Base-by-base conservation (phyloP, 2,888 invertebrate genomes). In the Volucella inanis region DNA sequence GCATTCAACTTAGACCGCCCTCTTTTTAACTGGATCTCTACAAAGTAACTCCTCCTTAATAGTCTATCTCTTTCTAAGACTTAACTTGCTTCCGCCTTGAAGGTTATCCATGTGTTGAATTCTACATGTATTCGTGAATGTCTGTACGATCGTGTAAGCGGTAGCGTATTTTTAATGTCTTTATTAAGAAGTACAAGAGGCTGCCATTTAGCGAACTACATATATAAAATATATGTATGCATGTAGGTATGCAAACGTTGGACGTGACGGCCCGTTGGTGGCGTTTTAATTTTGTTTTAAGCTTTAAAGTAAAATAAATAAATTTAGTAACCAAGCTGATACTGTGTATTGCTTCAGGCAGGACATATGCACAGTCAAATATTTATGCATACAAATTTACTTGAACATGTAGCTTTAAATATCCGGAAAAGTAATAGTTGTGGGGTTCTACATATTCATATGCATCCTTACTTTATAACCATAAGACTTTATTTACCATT, bases 91-190 rank as follows among this genome's bases (percentile, higher is more conserved):
- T 59, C 8, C 47, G 50, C 50, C 76, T 59, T 76, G 15, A 31
- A 41, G 4, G 31, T 49, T 52, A 31, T 31, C 1, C 10, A 12
- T 31, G 22, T n/a, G 61, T 76, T 65, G 61, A 10, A 67, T 57
- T 49, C 1, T 22, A 52, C 54, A 38, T 22, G 41, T 22, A 15
- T 57, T 64, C 39, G 41, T 41, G 54, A 22, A 15, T 45, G 31
- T 14, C 47, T 14, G n/a, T 68, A 52, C 55, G 49, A 14, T 62
- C 38, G 68, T 15, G 45, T 45, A n/a, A 54, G 62, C 77, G 62
- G 77, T 77, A 77, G 77, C 77, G 62, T 14, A 47, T 77, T 55
- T 77, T 77, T 77, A 77, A 77, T 77, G 77, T 77, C 77, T 77
- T 77, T 77, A 77, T 70, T 70, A 70, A 77, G 77, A 62, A 62